Evolutionary conservation across 1,140 invertebrate species (phyloP).

Genomic region (Drosophila willistoni): DNA sequence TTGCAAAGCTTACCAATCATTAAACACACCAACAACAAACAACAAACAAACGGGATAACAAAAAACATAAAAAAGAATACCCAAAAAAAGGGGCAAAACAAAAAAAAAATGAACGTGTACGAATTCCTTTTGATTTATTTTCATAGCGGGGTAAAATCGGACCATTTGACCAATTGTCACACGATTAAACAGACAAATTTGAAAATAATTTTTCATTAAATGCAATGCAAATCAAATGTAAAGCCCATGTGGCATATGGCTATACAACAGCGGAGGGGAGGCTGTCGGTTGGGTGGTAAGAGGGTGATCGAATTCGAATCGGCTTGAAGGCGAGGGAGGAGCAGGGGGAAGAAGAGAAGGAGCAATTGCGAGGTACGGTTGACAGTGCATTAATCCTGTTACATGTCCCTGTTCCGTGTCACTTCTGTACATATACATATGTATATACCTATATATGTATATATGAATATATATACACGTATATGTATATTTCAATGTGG

Average conservation of each 20-base stretch:
- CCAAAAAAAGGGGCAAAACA: constrained; percentile 22
- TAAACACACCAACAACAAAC: constrained; percentile 54
- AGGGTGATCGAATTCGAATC: neutral
- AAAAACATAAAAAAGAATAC: constrained; percentile 24
- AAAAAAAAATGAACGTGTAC: constrained; percentile 15
- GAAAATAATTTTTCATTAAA: constrained; percentile 82
- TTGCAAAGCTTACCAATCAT: constrained; percentile 78
- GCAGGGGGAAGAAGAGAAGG: too few relatives aligned
- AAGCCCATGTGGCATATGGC: constrained; percentile 65
- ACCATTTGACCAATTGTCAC: constrained; percentile 76
- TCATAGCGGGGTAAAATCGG: constrained; percentile 22
- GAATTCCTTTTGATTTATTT: constrained; percentile 72
- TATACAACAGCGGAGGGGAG: neutral
- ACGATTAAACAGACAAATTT: constrained; percentile 80
- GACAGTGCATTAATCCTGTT: constrained; percentile 76
- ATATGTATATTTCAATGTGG: constrained; percentile 27
- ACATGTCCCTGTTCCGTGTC: constrained; percentile 49
- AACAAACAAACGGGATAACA: constrained; percentile 30
- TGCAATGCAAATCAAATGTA: constrained; percentile 78
- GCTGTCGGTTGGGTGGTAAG: neutral
- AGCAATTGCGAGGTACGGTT: neutral
- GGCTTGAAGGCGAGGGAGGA: neutral
- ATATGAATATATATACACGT: constrained; percentile 22
- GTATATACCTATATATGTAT: constrained; percentile 13
- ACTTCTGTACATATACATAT: constrained; percentile 23